Evolutionary conservation across 2,113 vertebrate species (phyloP).

Genomic region (Myotis yumanensis): DNA sequence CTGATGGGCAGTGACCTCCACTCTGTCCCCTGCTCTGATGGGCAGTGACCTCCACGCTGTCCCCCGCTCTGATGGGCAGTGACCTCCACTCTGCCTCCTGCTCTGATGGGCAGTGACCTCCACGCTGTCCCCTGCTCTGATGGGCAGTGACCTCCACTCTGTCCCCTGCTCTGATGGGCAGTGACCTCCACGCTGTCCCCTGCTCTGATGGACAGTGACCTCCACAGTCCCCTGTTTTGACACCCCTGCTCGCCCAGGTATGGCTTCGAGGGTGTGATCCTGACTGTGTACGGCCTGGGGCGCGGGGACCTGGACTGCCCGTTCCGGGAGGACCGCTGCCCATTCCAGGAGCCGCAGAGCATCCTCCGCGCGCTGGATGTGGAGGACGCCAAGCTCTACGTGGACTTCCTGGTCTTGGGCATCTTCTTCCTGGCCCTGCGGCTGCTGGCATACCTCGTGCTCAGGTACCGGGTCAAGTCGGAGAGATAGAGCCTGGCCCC

Average conservation of each 20-base stretch:
- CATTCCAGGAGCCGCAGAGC: conserved; percentile 93
- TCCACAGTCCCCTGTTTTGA: neutral
- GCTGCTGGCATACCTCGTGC: conserved; percentile 94
- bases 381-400: conserved; percentile 95
- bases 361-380: conserved; percentile 94
- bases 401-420: conserved; percentile 97
- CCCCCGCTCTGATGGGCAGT: too few species aligned
- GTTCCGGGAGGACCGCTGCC: conserved; percentile 84
- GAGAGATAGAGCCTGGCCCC: conserved; percentile 86
- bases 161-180: too few species aligned
- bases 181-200: too few species aligned
- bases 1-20: neutral
- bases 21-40: too few species aligned
- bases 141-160: too few species aligned
- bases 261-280: conserved; percentile 96
- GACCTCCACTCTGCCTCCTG: too few species aligned
- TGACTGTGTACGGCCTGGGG: conserved; percentile 98
- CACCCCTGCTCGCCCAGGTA: conserved; percentile 84
- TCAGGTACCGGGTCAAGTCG: conserved; percentile 97
- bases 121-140: too few species aligned
- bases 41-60: too few species aligned
- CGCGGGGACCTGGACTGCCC: conserved; percentile 92
- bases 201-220: too few species aligned
- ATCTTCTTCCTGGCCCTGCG: conserved; percentile 95
- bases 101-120: too few species aligned